Evolutionary conservation across 2,888 invertebrate genomes (phyloP), one percentile per base, ranked within the genome.

Genomic region (Criorhina ranunculi): DNA sequence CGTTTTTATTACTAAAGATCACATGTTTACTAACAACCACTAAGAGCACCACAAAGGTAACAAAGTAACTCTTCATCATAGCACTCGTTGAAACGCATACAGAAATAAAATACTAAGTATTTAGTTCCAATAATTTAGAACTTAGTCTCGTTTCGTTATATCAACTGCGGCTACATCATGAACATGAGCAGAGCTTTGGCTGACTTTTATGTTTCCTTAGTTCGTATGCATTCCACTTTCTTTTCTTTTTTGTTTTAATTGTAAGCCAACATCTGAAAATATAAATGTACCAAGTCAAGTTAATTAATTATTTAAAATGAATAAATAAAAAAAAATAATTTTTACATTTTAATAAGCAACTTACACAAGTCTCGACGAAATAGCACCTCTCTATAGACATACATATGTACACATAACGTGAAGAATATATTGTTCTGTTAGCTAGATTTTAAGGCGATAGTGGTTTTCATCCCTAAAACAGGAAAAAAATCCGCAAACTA

Each of bases 1-100:
- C 72, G 37, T 67, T 79, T 53, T 75, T 75, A 24, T 37, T 69
- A 64, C 78, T 64, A 15, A 57, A 60, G 29, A 75, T 72, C 69
- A 75, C 69, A 83, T 83, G 53, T 55, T 79, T 62, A 62, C 79
- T 83, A 73, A 79, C 33, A 49, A 82, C 77, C 73, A 82, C 55
- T 59, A 78, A 79, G 46, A 83, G 79, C 73, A 83, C 83, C 83
- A 75, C 66, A 53, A 73, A 55, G 19, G 31, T 49, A 57, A 73
- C 15, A 12, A 79, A 57, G 64, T 64, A 51, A 79, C 55, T 73
- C 69, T 62, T 83, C 83, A 83, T 83, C 51, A 57, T 83, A 69
- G 53, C 62, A 66, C 72, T 64, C 46, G 31, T 44, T 35, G 24
- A 72, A 76, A 49, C 40, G 57, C 62, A 64, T 51, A 24, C 15